Percentiles rank a stretch among this genome's conserved stretches.
Evolutionary conservation across 2,113 vertebrate genomes (phyloP).

Genomic region (Oenanthe melanoleuca): DNA sequence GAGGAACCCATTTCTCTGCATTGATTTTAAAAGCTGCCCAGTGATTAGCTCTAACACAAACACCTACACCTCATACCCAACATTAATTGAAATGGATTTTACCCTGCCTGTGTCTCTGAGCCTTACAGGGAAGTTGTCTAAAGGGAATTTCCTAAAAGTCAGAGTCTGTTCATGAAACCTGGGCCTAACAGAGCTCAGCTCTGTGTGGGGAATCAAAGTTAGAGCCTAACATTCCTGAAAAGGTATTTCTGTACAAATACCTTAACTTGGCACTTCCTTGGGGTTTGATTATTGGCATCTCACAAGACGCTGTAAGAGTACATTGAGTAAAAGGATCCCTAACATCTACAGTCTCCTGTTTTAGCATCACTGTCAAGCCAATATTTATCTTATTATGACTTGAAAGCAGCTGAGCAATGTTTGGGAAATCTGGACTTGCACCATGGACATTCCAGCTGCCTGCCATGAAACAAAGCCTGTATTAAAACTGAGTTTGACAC

Average conservation of each 20-base stretch:
- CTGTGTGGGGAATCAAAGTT: neutral
- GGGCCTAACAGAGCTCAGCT: neutral
- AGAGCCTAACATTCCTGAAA: neutral
- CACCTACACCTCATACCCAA: neutral
- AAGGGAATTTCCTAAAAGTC: neutral
- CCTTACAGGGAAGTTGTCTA: neutral
- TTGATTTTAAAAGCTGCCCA: neutral
- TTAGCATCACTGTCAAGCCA: neutral
- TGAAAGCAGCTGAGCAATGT: neutral
- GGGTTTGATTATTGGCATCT: neutral
- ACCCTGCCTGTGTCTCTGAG: neutral
- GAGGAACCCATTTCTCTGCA: neutral
- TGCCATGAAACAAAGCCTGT: neutral
- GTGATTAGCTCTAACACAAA: neutral
- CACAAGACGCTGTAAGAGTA: neutral
- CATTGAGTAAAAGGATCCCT: neutral
- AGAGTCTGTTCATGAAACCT: neutral
- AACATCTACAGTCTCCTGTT: neutral
- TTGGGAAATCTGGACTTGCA: neutral
- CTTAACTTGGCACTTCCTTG: neutral
- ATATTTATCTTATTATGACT: neutral
- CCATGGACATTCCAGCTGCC: neutral
- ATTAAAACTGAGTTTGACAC: neutral
- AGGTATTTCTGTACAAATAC: neutral
- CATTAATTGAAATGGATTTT: neutral